phyloP scores from a whole-genome alignment of 2,113 vertebrate species.

The Bungarus multicinctus region DNA sequence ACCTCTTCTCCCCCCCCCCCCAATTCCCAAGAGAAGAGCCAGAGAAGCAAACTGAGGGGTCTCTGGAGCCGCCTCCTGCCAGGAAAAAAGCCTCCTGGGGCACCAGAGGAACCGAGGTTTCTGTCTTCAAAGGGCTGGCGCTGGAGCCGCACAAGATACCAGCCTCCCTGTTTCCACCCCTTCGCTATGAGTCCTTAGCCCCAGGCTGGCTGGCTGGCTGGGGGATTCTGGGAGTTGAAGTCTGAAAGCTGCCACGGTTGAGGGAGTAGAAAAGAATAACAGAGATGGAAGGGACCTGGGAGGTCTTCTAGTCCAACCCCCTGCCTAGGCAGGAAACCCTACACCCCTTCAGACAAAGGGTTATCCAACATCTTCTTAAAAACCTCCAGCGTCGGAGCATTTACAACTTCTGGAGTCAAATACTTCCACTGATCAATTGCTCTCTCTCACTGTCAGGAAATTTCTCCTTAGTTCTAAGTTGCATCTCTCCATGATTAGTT shows the following conservation, averaged over 20 bases:
- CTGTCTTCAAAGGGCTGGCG: neutral
- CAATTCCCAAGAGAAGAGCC: neutral
- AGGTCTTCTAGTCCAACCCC: no score
- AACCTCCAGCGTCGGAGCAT: no score
- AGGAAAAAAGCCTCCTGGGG: neutral
- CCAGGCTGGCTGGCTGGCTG: neutral
- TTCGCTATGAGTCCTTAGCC: neutral
- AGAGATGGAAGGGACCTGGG: no score
- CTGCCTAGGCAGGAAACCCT: no score
- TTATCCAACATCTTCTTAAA: no score
- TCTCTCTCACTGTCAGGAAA: no score
- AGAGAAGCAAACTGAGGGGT: neutral
- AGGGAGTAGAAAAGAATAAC: no score
- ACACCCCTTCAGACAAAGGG: no score
- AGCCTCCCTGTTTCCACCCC: neutral
- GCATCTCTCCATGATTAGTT: no score
- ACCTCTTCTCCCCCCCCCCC: neutral
- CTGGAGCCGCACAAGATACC: neutral
- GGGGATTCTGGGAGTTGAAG: neutral
- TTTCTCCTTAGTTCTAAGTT: no score
- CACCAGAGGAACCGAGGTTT: fast-evolving
- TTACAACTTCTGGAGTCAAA: fast-evolving
- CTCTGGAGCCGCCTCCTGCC: neutral
- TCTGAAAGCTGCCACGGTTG: neutral
- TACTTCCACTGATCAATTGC: no score